Conservation (phyloP, 2,797 vertebrate species). For the Rhabdophis nuchalis region DNA sequence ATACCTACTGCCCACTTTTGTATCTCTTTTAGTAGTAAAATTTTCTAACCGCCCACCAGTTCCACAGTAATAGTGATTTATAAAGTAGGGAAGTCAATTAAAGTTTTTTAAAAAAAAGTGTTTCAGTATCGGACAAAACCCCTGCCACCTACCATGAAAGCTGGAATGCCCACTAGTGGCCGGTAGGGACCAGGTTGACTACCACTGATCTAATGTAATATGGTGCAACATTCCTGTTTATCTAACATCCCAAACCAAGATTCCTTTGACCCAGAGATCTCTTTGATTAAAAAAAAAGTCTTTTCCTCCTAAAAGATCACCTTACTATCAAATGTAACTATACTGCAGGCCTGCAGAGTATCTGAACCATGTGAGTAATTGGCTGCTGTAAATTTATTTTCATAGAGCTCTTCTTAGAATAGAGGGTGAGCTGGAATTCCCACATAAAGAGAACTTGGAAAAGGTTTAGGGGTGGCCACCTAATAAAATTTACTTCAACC, state of each 20-base stretch:
- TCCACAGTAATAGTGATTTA: too few relatives aligned
- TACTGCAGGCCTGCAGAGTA: not conserved
- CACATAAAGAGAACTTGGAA: not conserved
- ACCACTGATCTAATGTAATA: not conserved
- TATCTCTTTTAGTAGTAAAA: too few relatives aligned
- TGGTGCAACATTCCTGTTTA: not conserved
- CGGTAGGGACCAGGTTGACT: too few relatives aligned
- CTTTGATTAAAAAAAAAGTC: not conserved
- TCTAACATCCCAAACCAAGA: not conserved
- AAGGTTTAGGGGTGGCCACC: not conserved
- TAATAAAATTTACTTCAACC: not conserved
- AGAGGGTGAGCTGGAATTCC: not conserved
- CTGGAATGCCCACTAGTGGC: too few relatives aligned
- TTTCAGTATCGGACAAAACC: too few relatives aligned
- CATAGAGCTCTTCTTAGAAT: not conserved
- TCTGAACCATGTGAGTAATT: not conserved
- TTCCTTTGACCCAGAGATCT: not conserved
- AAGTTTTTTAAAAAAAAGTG: too few relatives aligned
- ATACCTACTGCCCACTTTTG: too few relatives aligned
- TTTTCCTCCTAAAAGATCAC: not conserved
- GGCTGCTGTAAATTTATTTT: not conserved
- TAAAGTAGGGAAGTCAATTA: too few relatives aligned
- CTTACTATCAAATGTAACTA: not conserved
- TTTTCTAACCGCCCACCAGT: too few relatives aligned
- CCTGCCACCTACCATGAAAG: too few relatives aligned